Base-by-base conservation (phyloP, 2,797 vertebrate genomes). In the Manis crassicaudata region DNA sequence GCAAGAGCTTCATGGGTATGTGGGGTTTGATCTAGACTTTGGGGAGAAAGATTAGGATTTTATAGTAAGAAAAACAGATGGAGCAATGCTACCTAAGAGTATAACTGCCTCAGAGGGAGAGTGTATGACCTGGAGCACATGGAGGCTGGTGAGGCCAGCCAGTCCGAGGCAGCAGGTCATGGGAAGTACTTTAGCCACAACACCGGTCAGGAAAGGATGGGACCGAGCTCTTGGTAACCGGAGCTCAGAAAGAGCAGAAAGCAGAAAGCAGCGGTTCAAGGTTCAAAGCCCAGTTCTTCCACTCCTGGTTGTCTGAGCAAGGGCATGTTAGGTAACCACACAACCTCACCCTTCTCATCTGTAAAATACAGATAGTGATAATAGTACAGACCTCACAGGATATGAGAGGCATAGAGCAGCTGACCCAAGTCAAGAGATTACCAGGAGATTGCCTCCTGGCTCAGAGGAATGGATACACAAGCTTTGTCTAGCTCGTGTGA, bases 101-200 rank as follows among this genome's bases (percentile, higher is more conserved):
- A 6, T 27, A 50, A 23, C 37, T 37, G 14, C 14, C 56, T 88
- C 63, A 16, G 58, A 80, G 5, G 35, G 35, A 50, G 14, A 70
- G 43, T 23, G 2, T n/a, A 12, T 20, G 67, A 18, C 7, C 21
- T 52, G 27, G 14, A 21, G 52, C 6, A 7, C 25, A 16, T 5
- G 3, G 17, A 40, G 5, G 54, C 16, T 11, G 46, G 43, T 29
- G 6, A 20, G 11, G 43, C 11, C 16, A 67, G 25, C 17, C 17
- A 63, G 12, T 58, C 50, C 84, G 32, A 52, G n/a, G 40, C 11
- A 67, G 63, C 23, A 29, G 8, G 14, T 72, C 27, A 58, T 37
- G 11, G 7, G 23, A 50, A 43, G 5, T 1, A 62, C 12, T 25
- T 50, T 1, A 25, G 18, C 2, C 54, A n/a, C 8, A 13, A 1